A percentile compares a stretch with the other conserved stretches of the same genome.
Evolutionary conservation across 2,888 invertebrate genomes (phyloP).

Genomic region (Drosophila birchii): DNA sequence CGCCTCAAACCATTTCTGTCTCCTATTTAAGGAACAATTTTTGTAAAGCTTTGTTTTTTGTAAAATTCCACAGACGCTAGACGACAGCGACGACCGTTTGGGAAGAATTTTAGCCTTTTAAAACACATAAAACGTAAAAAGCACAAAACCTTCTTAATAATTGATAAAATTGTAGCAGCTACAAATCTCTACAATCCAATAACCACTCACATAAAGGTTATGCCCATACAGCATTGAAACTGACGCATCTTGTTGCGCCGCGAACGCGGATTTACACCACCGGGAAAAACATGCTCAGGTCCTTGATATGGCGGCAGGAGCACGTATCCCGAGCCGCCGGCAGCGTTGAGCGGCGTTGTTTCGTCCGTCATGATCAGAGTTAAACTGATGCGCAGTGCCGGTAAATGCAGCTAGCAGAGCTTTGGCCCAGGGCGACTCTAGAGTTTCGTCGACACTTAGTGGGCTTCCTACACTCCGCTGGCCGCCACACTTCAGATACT

Average conservation of each 20-base stretch:
- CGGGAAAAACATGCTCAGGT: slow-evolving; percentile 86
- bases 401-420: slow-evolving; percentile 12
- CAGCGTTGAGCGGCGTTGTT: slow-evolving; percentile 85
- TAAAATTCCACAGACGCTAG: neutral
- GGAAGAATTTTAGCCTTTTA: neutral
- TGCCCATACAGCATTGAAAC: slow-evolving; percentile 90
- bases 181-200: neutral
- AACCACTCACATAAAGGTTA: slow-evolving; percentile 88
- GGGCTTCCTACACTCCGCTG: slow-evolving; percentile 63
- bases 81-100: neutral
- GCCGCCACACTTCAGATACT: slow-evolving; percentile 76
- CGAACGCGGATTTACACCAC: slow-evolving; percentile 85
- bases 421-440: slow-evolving; percentile 33
- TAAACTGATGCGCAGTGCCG: slow-evolving; percentile 52
- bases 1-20: neutral
- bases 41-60: no score
- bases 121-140: neutral
- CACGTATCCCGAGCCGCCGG: slow-evolving; percentile 60
- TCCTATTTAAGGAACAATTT: neutral
- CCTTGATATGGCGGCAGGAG: slow-evolving; percentile 77
- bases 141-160: neutral
- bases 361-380: slow-evolving; percentile 84
- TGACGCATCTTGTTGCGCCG: slow-evolving; percentile 85
- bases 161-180: neutral
- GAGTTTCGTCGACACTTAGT: slow-evolving; percentile 61